Percentiles rank a stretch among this genome's conserved stretches.
These are phyloP conservation scores for Bubalus kerabau DNA, from an alignment of 2,113 vertebrate genomes.

Conservation along the genomic window DNA sequence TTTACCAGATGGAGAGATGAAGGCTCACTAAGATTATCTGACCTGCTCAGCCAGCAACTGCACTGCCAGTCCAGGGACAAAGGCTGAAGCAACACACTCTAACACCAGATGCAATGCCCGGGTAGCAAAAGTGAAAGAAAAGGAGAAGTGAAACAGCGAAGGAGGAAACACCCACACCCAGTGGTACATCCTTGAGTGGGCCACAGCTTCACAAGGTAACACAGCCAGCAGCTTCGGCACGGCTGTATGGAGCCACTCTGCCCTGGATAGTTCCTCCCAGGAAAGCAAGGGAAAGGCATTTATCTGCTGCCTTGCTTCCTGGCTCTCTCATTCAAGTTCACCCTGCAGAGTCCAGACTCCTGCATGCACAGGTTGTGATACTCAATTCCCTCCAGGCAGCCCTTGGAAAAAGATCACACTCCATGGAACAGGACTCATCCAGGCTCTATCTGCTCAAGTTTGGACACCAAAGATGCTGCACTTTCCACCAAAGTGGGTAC, in stretches of 20 bases:
- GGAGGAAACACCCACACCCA: background rate
- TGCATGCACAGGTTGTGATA: no score
- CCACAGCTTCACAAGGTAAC: background rate
- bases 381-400: background rate
- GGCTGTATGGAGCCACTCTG: background rate
- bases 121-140: background rate
- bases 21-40: background rate
- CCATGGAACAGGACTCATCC: no score
- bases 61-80: background rate
- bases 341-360: background rate
- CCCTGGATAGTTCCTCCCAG: background rate
- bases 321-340: background rate
- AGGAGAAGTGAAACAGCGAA: background rate
- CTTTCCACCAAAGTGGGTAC: background rate
- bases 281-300: background rate
- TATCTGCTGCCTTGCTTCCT: background rate
- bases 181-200: background rate
- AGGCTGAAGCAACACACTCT: background rate
- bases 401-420: background rate
- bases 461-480: background rate
- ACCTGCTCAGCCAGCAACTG: background rate
- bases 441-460: background rate
- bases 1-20: background rate
- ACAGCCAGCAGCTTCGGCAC: fast-evolving
- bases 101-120: background rate